Percentiles rank a stretch among this genome's conserved stretches.
These are phyloP conservation scores for Acleris cristana DNA, from an alignment of 2,888 invertebrate genomes.

Conservation along the genomic window DNA sequence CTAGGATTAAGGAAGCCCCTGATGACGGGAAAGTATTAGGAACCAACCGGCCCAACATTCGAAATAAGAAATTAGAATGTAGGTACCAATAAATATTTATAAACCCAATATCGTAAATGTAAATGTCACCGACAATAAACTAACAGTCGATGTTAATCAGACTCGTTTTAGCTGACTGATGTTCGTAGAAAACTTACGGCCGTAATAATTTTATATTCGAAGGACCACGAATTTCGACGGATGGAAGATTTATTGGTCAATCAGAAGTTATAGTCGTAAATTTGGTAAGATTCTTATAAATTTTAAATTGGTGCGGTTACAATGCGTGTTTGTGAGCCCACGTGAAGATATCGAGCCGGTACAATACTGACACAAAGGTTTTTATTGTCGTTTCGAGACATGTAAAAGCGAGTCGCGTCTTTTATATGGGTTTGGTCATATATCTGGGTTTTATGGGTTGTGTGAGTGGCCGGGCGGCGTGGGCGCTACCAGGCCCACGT, in stretches of 20 bases:
- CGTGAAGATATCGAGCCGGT: conserved; percentile 52
- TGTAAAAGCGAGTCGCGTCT: conserved; percentile 72
- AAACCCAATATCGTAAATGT: conserved; percentile 38
- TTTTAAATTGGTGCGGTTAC: conserved; percentile 36
- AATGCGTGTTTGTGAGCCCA: conserved; percentile 33
- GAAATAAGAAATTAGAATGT: conserved; percentile 30
- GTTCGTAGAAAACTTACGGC: conserved; percentile 23
- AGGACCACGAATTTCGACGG: conserved; percentile 26
- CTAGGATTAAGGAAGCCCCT: conserved; percentile 68
- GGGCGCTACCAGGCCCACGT: conserved; percentile 81
- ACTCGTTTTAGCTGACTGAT: conserved; percentile 37
- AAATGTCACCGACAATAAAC: conserved; percentile 38
- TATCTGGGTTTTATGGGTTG: conserved; percentile 71
- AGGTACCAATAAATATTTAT: conserved; percentile 35
- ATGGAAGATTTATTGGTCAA: conserved; percentile 32
- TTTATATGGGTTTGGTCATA: conserved; percentile 67
- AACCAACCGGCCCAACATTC: conserved; percentile 50
- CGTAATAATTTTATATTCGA: conserved; percentile 25
- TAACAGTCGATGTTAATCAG: conserved; percentile 35
- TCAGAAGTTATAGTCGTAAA: conserved; percentile 32
- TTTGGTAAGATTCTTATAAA: conserved; percentile 31
- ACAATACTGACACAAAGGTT: conserved; percentile 33
- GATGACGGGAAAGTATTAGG: conserved; percentile 69
- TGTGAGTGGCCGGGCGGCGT: conserved; percentile 59
- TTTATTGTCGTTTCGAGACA: conserved; percentile 55